Conservation (phyloP, 1,140 invertebrate genomes). For the Drosophila littoralis region DNA sequence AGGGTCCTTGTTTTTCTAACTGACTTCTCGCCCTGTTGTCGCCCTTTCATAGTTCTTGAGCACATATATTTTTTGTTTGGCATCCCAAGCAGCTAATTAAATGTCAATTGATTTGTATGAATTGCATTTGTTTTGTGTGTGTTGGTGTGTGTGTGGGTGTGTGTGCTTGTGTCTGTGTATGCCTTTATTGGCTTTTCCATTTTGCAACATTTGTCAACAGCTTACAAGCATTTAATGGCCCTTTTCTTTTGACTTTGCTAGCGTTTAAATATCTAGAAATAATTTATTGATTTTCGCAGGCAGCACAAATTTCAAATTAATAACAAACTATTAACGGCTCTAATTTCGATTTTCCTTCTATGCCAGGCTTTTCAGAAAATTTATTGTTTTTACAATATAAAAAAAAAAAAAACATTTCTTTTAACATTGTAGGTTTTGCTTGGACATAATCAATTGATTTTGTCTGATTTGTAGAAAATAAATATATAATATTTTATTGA, state of each 20-base stretch:
- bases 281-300: slow-evolving; percentile 44
- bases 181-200: slow-evolving; percentile 26
- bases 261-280: slow-evolving; percentile 18
- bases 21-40: neutral
- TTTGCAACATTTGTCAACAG: slow-evolving; percentile 25
- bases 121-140: slow-evolving; percentile 17
- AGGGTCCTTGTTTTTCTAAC: neutral
- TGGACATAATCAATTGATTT: too few species aligned
- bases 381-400: too few species aligned
- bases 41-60: neutral
- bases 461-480: too few species aligned
- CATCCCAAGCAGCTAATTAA: slow-evolving; percentile 36
- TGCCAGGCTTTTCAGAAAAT: too few species aligned
- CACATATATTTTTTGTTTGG: slow-evolving; percentile 21
- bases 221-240: slow-evolving; percentile 33
- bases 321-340: neutral
- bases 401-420: too few species aligned
- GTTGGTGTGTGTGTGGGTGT: neutral
- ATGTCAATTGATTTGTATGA: slow-evolving; percentile 48
- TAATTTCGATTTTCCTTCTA: too few species aligned
- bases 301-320: neutral
- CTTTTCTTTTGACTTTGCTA: slow-evolving; percentile 14
- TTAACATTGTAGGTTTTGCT: too few species aligned
- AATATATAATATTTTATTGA: too few species aligned
- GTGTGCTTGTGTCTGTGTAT: neutral